Evolutionary conservation across 2,113 vertebrate species (phyloP).

Genomic region (Neolamprologus ventralis): DNA sequence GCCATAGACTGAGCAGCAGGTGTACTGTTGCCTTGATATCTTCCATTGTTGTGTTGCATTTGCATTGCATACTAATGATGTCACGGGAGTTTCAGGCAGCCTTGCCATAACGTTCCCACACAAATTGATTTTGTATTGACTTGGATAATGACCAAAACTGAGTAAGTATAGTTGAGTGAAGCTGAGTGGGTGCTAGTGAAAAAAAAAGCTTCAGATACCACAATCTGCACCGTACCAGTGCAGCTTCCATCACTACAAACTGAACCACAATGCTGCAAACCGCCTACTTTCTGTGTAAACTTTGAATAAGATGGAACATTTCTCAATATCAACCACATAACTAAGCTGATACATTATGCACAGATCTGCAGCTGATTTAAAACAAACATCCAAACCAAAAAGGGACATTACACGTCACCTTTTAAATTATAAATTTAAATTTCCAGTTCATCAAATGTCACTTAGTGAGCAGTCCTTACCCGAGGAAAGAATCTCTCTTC

Average conservation of each 20-base stretch:
- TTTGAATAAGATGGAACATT: not conserved
- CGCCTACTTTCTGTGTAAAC: not conserved
- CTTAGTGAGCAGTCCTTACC: not conserved
- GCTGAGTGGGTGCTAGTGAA: not conserved
- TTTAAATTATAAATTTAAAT: not conserved
- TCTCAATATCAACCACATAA: not conserved
- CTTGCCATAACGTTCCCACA: not conserved
- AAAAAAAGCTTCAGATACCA: not conserved
- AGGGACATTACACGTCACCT: too few species aligned
- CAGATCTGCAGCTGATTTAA: not conserved
- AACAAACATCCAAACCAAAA: not conserved
- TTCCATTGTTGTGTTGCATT: not conserved
- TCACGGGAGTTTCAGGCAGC: accelerated
- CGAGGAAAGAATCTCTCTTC: not conserved
- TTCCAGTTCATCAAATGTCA: not conserved
- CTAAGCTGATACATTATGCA: not conserved
- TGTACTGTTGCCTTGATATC: accelerated
- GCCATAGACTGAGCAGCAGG: not conserved
- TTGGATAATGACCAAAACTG: not conserved
- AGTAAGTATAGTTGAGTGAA: not conserved
- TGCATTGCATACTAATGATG: not conserved
- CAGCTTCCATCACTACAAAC: not conserved
- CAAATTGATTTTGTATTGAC: not conserved
- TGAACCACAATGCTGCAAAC: not conserved
- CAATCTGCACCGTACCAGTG: not conserved